Evolutionary conservation across 2,113 vertebrate genomes (phyloP), one percentile per base, ranked within the genome.

Genomic region (Mionectes macconnelli): DNA sequence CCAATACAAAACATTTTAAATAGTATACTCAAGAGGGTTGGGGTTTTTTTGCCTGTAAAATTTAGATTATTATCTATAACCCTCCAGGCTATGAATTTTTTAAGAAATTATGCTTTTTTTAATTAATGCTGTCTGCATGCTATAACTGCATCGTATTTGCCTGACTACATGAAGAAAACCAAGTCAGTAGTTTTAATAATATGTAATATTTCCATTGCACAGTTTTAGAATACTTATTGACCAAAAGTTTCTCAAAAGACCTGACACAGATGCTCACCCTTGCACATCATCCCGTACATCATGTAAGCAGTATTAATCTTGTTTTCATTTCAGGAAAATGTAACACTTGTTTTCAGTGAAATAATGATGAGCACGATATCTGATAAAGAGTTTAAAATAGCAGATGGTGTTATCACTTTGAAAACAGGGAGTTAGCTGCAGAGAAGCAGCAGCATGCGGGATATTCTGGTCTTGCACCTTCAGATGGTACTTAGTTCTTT

Each of bases 381-480:
- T 84, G 93, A 93, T 33, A 40, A 80, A 85, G 83, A 78, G 37
- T 87, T 93, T 95, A 75, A 88, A 90, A 76, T 84, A 93, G 82
- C 95, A 97, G 96, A 95, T 97, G 93, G 96, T 60, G 64, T 81
- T 89, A 93, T 60, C 90, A 75, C 87, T 97, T 84, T 81, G 81
- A 96, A 93, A 91, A 75, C n/a, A 67, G 31, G 31, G 83, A 95
- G 66, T 80, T 66, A 93, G 77, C 64, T 81, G 42, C 33, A 69
- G 33, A 87, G 70, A 97, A 90, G 81, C 67, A 76, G 63, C 69
- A 85, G 18, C 75, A 84, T 49, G 81, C 56, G 93, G 67, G 56
- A 89, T 95, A 93, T 95, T 97, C 93, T 94, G 85, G 84, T 93
- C 94, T 94, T 95, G 72, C 73, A 94, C 84, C 89, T 96, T 96